Evolutionary conservation across 2,797 vertebrate genomes (phyloP), one percentile per base, ranked within the genome.

Genomic region (Pachyuromys duprasi): DNA sequence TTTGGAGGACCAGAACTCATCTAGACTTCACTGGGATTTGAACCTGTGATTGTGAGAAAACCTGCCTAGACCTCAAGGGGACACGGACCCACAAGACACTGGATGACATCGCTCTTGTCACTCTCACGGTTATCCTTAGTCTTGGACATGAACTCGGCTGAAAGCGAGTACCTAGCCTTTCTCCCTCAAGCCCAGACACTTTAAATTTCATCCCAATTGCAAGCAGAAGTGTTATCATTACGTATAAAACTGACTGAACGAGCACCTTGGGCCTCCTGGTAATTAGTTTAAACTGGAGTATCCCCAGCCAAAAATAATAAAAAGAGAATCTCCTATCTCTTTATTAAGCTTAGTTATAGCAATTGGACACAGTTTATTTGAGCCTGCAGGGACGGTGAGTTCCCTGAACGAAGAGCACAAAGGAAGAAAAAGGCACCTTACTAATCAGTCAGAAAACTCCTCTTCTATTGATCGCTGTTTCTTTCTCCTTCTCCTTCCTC

Each of bases 251-350:
- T 31, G 45, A 90, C 83, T 74, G 78, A 95, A 84, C 0, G 13
- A 74, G 81, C 60, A 91, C 94, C 90, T 62, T 91, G 90, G 95
- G 94, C 76, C 42, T 97, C 55, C 55, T 72, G 76, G 60, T 94
- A 92, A 96, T 94, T 92, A 94, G 94, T 93, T 96, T 90, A 93
- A 80, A 78, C 88, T 39, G 60, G 81, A 95, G 86, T 67, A 86
- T 87, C 90, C 14, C 33, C 79, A 84, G 86, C 96, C 90, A 96
- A 89, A 96, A 91, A 94, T 86, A 94, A 96, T 89, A 93, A 82
- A 96, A 92, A 84, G 84, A 92, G 78, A 79, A 12, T 87, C 82
- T 96, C 90, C 60, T 33, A 12, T 76, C 95, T 96, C 95, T 96
- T 96, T 96, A 93, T 96, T 96, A 94, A 92, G 92, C 88, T 90